Percentiles rank a stretch among this genome's conserved stretches.
These are phyloP conservation scores for Heteropelma amictum DNA, from an alignment of 2,888 invertebrate species.

Conservation along the genomic window DNA sequence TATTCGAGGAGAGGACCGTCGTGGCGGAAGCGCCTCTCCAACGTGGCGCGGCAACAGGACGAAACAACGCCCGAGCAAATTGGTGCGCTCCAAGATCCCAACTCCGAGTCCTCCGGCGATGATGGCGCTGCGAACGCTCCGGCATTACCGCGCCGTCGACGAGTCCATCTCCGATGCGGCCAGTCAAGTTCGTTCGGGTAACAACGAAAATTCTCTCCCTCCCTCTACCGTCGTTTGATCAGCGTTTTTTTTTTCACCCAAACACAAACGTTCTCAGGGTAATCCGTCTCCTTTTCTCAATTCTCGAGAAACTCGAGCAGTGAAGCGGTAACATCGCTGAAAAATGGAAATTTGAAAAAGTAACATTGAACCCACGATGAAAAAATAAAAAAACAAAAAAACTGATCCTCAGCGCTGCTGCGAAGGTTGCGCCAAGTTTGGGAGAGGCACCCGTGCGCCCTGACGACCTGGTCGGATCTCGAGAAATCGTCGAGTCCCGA, in stretches of 20 bases:
- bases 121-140: neutral
- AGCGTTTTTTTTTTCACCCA: too few relatives aligned
- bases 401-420: slow-evolving; percentile 17
- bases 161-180: slow-evolving; percentile 33
- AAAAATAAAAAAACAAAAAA: neutral
- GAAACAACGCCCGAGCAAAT: slow-evolving; percentile 12
- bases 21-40: slow-evolving; percentile 40
- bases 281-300: too few relatives aligned
- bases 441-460: slow-evolving; percentile 21
- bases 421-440: slow-evolving; percentile 44
- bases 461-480: neutral
- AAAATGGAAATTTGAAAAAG: neutral
- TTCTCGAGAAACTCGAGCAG: neutral
- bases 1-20: slow-evolving; percentile 24
- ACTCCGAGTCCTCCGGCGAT: slow-evolving; percentile 18
- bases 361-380: neutral
- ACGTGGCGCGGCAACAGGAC: slow-evolving; percentile 10
- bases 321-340: neutral
- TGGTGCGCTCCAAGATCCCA: slow-evolving; percentile 43
- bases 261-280: too few relatives aligned
- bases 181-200: slow-evolving; percentile 43
- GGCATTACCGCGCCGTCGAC: slow-evolving; percentile 4
- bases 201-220: too few relatives aligned
- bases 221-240: too few relatives aligned
- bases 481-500: neutral